These are phyloP conservation scores for Porphyrio hochstetteri DNA, from an alignment of 2,113 vertebrate species.

Conservation along the genomic window DNA sequence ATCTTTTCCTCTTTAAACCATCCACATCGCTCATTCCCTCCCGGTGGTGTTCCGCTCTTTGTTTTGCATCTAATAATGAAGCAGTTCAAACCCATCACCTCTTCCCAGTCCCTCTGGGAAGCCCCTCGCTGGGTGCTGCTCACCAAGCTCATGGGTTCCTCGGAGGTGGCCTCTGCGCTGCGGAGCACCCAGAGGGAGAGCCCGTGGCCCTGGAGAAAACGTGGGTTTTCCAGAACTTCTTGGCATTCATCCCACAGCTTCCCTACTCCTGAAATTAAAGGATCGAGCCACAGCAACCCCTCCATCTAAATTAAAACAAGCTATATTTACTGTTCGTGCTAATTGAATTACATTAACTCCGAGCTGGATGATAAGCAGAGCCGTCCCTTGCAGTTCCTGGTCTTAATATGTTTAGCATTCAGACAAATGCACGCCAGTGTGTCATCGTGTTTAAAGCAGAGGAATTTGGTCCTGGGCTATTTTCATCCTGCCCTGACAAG, in stretches of 20 bases:
- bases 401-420: not conserved
- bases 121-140: not conserved
- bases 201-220: not conserved
- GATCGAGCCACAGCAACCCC: not conserved
- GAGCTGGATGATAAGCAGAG: conserved; percentile 38
- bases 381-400: not conserved
- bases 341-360: conserved; percentile 19
- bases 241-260: not conserved
- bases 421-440: not conserved
- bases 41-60: not conserved
- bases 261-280: not conserved
- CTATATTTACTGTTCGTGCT: not conserved
- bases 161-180: not conserved
- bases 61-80: not conserved
- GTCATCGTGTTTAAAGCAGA: not conserved
- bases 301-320: conserved; percentile 2
- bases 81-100: not conserved
- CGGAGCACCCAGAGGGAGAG: not conserved
- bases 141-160: not conserved
- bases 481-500: not conserved
- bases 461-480: not conserved
- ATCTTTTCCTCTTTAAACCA: not conserved
- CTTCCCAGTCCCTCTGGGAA: not conserved
- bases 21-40: not conserved
- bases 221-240: not conserved